Base-by-base conservation (phyloP, 2,888 invertebrate genomes). In the Aphrophora alni region DNA sequence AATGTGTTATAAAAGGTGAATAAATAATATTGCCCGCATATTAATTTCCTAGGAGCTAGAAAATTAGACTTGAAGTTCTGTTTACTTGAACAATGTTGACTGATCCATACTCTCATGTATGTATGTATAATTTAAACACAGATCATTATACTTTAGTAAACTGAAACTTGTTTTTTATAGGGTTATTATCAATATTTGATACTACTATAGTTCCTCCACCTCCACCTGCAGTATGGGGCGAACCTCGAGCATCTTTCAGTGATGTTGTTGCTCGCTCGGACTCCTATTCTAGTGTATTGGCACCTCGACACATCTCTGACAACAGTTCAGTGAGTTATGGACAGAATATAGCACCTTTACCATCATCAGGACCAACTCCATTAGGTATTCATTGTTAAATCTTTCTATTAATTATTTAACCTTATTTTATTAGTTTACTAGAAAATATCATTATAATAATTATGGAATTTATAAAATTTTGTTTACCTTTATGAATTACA, bases 201-300 rank as follows among this genome's bases (percentile, higher is more conserved):
- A 86, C 84, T 75, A 77, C 84, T 3, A 78, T 82, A 69, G 82
- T 86, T 4, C 84, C 85, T 4, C 84, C 86, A 17, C 85, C 87
- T 0, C 86, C 88, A 73, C 89, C 88, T 21, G 88, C 88, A 38
- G 88, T 87, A 70, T 87, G 86, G 79, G 88, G 86, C 28, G 80
- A 77, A 76, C 72, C 77, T 24, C 38, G 81, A 21, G 91, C 91
- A 0, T 90, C 89, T 59, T 92, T 92, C 85, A 92, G 92, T 83
- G 91, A 92, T 83, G 91, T 92, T 0, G 92, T 92, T 0, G 91
- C 92, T 0, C 87, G 91, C 14, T 83, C 84, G 1, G 83, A 83
- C 38, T 78, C 80, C n/a, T 44, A 44, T 12, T 44, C 44, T 1
- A 44, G 44, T 44, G 44, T 44, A 14, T 44, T 44, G 12, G 44